These are phyloP conservation scores for Nipponia nippon DNA, from an alignment of 2,113 vertebrate species.

Conservation along the genomic window DNA sequence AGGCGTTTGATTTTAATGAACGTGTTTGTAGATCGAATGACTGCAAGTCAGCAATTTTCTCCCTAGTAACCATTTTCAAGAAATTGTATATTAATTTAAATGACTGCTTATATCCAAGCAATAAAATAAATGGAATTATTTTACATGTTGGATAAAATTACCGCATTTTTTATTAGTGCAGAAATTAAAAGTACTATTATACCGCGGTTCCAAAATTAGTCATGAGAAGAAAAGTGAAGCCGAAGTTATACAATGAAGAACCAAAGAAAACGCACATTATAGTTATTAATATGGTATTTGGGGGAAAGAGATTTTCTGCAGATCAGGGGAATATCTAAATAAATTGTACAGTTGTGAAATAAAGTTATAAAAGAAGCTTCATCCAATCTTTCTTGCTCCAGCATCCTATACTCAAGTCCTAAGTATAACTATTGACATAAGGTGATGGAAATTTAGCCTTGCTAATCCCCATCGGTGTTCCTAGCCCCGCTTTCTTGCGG, in stretches of 20 bases:
- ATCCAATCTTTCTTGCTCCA: not conserved
- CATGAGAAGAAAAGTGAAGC: not conserved
- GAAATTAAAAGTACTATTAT: not conserved
- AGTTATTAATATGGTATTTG: not conserved
- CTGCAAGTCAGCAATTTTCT: not conserved
- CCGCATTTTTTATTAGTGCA: not conserved
- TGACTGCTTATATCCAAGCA: not conserved
- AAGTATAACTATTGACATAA: too few species aligned
- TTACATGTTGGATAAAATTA: not conserved
- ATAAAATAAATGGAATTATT: not conserved
- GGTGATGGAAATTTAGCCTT: not conserved
- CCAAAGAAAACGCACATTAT: not conserved
- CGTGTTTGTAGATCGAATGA: not conserved
- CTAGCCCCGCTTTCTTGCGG: not conserved
- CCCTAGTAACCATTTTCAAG: not conserved
- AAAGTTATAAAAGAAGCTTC: not conserved
- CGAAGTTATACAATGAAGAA: not conserved
- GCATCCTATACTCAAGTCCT: accelerated
- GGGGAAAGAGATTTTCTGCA: not conserved
- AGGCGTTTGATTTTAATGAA: not conserved
- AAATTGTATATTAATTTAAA: not conserved
- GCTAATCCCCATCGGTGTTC: not conserved
- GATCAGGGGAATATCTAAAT: not conserved
- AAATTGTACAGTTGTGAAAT: not conserved
- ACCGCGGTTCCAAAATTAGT: not conserved